These are phyloP conservation scores for Volucella bombylans DNA, from an alignment of 2,888 invertebrate species.

Conservation along the genomic window DNA sequence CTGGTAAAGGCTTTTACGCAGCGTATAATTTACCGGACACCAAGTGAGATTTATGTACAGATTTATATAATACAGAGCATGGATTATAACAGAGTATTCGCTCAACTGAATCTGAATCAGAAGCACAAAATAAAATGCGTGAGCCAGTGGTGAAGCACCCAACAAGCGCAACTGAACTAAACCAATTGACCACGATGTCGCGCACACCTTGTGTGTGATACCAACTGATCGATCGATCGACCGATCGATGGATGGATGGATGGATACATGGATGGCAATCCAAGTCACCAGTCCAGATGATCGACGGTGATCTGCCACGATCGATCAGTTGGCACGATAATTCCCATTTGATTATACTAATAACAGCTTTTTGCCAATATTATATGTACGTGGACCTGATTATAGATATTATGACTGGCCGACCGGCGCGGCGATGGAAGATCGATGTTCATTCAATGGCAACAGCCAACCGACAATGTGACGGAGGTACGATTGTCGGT, in stretches of 20 bases:
- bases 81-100: conserved; percentile 68
- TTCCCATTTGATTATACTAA: conserved; percentile 83
- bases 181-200: conserved; percentile 57
- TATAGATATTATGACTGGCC: conserved; percentile 81
- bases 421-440: conserved; percentile 58
- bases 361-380: conserved; percentile 83
- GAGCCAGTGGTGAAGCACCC: conserved; percentile 22
- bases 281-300: conserved; percentile 51
- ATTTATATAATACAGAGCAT: conserved; percentile 71
- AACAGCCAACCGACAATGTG: conserved; percentile 14
- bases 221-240: conserved; percentile 4
- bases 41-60: conserved; percentile 82
- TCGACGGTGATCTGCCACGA: conserved; percentile 74
- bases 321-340: conserved; percentile 81
- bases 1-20: conserved; percentile 79
- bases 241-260: conserved; percentile 46
- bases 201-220: conserved; percentile 56
- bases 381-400: conserved; percentile 83
- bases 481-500: conserved; percentile 2
- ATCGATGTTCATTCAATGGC: conserved; percentile 42
- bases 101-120: conserved; percentile 64
- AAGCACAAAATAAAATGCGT: conserved; percentile 68
- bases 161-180: conserved; percentile 6
- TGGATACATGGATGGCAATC: conserved; percentile 48
- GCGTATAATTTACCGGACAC: conserved; percentile 83